Evolutionary conservation across 2,888 invertebrate species (phyloP), one percentile per base, ranked within the genome.

Genomic region (Pristionchus entomophagus): DNA sequence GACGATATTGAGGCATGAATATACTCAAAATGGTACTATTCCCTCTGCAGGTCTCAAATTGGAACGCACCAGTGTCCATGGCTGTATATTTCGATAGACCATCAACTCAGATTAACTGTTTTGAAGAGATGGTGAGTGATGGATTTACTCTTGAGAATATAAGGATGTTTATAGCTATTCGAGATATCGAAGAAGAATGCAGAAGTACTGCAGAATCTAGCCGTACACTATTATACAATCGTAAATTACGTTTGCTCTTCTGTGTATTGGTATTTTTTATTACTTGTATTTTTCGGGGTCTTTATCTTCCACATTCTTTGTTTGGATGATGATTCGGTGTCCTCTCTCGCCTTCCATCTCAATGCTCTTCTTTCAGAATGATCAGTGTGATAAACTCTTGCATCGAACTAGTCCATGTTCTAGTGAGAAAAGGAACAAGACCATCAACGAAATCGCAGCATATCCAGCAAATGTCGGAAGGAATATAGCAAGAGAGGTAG

Each of bases 391-490:
- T 51, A 32, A 22, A 22, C 78, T 80, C 26, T 19, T 80, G 19
- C 32, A 49, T 41, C 78, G 51, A 51, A 51, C 78, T 29, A 26
- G 41, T 26, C 26, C 12, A 8, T 73, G 73, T 19, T 38, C 73
- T 12, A n/a, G 6, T 45, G 41, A 73, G 41, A 45, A 41, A 41
- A 73, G n/a, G 41, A 73, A 73, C 26, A 73, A 73, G 32, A 73
- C 41, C 19, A 41, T 73, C 32, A 32, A 59, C 0, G 59, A 85
- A 32, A 85, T 85, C 0, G 85, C 85, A 0, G 85, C 32, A 5
- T 85, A 85, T 85, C 85, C 85, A 5, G 85, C 77, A 10, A 85
- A 85, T 77, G 85, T 77, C 2, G 85, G 53, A 29, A 73, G 85
- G 29, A 85, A 85, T 53, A 77, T 85, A 26, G 85, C 73, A 1